phyloP scores from a whole-genome alignment of 2,888 invertebrate genomes.

The Isoperla grammatica region DNA sequence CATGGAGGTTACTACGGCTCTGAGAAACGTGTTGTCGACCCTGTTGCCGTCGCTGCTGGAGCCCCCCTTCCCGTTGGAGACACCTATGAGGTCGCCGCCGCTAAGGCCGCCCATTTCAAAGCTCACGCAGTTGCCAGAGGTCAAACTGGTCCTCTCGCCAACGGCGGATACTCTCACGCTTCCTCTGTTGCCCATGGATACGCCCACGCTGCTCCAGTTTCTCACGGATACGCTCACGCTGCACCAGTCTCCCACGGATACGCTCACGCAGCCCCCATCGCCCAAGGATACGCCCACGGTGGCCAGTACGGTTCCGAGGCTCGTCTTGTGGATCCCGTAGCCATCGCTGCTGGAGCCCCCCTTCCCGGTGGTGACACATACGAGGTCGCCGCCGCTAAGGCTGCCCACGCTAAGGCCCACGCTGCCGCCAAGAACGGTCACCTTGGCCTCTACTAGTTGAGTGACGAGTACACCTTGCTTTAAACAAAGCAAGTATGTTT shows the following conservation, averaged over 20 bases:
- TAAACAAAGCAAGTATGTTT: no score
- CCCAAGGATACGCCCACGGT: conserved; percentile 41
- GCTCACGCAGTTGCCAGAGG: no score
- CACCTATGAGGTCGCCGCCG: no score
- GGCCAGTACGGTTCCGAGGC: not conserved
- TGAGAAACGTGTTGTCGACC: no score
- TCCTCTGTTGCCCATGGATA: not conserved
- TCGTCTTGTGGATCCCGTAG: conserved; percentile 38
- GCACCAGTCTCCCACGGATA: not conserved
- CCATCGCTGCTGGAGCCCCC: conserved; percentile 44
- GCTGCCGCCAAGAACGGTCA: conserved; percentile 33
- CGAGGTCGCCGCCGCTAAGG: conserved; percentile 50
- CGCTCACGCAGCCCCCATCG: conserved; percentile 48
- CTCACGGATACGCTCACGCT: conserved; percentile 24
- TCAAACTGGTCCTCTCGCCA: no score
- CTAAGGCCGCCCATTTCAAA: no score
- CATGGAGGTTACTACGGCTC: no score
- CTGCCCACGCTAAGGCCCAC: conserved; percentile 48
- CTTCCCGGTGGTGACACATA: conserved; percentile 38
- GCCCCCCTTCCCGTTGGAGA: no score
- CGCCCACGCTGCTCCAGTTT: conserved; percentile 44
- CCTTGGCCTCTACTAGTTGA: not conserved
- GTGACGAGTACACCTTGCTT: no score
- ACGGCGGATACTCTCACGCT: no score
- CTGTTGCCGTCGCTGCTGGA: no score